These are phyloP conservation scores for Habropoda laboriosa DNA, from an alignment of 1,140 invertebrate genomes.

Conservation along the genomic window DNA sequence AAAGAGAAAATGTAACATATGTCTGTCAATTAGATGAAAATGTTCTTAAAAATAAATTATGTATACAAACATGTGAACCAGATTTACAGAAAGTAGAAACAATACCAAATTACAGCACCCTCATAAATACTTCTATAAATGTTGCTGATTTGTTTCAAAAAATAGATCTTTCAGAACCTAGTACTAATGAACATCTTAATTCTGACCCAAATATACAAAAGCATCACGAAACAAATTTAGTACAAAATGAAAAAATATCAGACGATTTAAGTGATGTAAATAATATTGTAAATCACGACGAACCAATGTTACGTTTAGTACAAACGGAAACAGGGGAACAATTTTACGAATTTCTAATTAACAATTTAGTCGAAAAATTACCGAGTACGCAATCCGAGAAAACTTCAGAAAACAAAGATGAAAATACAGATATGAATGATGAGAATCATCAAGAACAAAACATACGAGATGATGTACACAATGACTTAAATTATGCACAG, in stretches of 20 bases:
- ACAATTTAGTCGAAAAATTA: conserved; percentile 68
- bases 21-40: conserved; percentile 45
- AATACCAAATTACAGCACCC: conserved; percentile 3
- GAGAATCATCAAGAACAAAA: conserved; percentile 33
- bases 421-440: conserved; percentile 19
- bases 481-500: conserved; percentile 55
- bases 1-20: conserved; percentile 30
- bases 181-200: conserved; percentile 11
- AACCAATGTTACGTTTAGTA: conserved; percentile 69
- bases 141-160: conserved; percentile 45
- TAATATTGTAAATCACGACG: conserved; percentile 45
- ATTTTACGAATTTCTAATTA: conserved; percentile 75
- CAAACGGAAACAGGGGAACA: conserved; percentile 75
- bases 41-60: conserved; percentile 21
- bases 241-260: neutral
- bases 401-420: conserved; percentile 8
- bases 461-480: conserved; percentile 43
- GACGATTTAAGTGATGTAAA: conserved; percentile 6
- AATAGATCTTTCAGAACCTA: conserved; percentile 33
- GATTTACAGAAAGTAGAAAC: conserved; percentile 20
- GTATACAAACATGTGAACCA: conserved; percentile 4
- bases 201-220: conserved; percentile 2
- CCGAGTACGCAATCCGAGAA: conserved; percentile 17
- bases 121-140: conserved; percentile 19
- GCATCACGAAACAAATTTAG: conserved; percentile 4